Base-by-base conservation (phyloP, 2,113 vertebrate genomes). In the Tragulus kanchil region DNA sequence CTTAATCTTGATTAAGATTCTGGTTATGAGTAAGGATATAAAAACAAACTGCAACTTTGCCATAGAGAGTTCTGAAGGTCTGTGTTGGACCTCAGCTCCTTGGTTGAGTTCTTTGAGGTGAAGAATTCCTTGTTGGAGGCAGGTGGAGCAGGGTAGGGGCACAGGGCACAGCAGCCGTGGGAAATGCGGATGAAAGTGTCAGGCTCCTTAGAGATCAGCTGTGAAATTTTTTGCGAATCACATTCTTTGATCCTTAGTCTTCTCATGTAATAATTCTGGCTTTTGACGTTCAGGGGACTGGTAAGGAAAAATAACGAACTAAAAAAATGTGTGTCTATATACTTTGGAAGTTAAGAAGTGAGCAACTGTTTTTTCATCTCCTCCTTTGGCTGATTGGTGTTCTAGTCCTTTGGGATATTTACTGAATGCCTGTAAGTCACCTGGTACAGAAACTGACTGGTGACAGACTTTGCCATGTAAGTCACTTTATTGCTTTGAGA, bases 141-240 rank as follows among this genome's bases (percentile, higher is more conserved):
- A 45, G 45, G 67, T 10, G 42, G n/a, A 8, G 16, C 23, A n/a
- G 42, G n/a, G 26, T 48, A 3, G 52, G 48, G 3, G 26, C 48
- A 28, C 1, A 0, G 0, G 61, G 25, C 31, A 10, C 3, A 3
- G 13, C 15, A 9, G 45, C 5, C 6, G 9, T 1, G 65, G 56
- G 50, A 23, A 54, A 48, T 14, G 31, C 3, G 54, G 36, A 6
- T 0, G 6, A 5, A 48, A 4, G 12, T 6, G 12, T 8, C 64
- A 2, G 25, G 8, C 58, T 17, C 4, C 15, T 26, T 65, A 93
- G 12, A 89, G 42, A 13, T 78, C 28, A 25, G 31, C 73, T 25
- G 4, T 10, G 75, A 54, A 21, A 12, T 9, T 75, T 96, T 2
- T 4, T 50, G 28, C 0, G 1, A 56, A 16, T 78, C 8, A 21